These are phyloP conservation scores for Meriones psammophilus DNA, from an alignment of 2,797 vertebrate species.

Conservation along the genomic window DNA sequence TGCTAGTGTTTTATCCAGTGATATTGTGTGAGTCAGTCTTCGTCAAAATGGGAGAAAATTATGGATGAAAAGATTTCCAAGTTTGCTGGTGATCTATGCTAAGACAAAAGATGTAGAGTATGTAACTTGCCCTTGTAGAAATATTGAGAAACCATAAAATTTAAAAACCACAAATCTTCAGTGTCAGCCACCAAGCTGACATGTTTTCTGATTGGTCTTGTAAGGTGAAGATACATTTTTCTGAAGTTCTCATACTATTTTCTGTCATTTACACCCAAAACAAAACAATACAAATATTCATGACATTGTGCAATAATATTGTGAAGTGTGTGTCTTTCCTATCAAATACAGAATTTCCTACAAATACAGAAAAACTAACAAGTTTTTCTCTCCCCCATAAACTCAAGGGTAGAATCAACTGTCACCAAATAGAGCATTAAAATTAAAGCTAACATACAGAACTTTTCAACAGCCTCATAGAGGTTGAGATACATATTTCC, in stretches of 20 bases:
- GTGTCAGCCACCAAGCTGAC: not conserved
- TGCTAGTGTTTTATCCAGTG: conserved; percentile 13
- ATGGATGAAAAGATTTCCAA: conserved; percentile 21
- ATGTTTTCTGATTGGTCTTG: not conserved
- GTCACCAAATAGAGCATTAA: not conserved
- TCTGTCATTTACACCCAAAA: conserved; percentile 28
- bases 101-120: not conserved
- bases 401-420: not conserved
- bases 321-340: not conserved
- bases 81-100: not conserved
- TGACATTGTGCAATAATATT: not conserved
- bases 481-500: not conserved
- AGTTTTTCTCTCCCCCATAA: not conserved
- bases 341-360: not conserved
- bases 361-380: not conserved
- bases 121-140: not conserved
- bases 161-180: conserved; percentile 32
- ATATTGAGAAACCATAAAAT: not conserved
- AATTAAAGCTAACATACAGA: not conserved
- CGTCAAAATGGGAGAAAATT: conserved; percentile 47
- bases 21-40: conserved; percentile 48
- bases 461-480: not conserved
- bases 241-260: conserved; percentile 28
- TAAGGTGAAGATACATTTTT: not conserved
- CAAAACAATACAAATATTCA: not conserved